These are phyloP conservation scores for Gulo gulo DNA, from an alignment of 2,113 vertebrate genomes.

Conservation along the genomic window DNA sequence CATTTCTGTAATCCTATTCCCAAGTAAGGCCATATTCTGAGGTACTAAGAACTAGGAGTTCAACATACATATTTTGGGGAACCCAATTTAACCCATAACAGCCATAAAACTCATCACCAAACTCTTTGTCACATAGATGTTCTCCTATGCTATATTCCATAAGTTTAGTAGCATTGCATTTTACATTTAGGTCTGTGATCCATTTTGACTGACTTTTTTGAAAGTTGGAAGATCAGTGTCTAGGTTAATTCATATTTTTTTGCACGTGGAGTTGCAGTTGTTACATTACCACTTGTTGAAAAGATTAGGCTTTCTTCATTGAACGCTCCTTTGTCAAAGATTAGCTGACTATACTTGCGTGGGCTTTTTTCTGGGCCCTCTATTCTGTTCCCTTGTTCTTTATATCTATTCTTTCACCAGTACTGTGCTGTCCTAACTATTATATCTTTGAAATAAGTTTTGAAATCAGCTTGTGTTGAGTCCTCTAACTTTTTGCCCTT, in stretches of 20 bases:
- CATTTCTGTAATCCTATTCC: background rate
- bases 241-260: background rate
- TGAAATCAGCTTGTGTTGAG: background rate
- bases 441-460: background rate
- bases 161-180: background rate
- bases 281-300: background rate
- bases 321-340: background rate
- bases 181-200: background rate
- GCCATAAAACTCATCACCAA: background rate
- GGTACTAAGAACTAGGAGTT: background rate
- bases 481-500: background rate
- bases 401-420: background rate
- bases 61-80: background rate
- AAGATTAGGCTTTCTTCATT: background rate
- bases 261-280: background rate
- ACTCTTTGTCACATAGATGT: background rate
- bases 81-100: background rate
- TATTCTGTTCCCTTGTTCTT: background rate
- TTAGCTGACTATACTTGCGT: background rate
- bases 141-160: background rate
- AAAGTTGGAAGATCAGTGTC: background rate
- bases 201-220: background rate
- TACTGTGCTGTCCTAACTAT: background rate
- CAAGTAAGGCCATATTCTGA: background rate
- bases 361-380: background rate